Percentiles rank a stretch among this genome's conserved stretches.
Evolutionary conservation across 2,888 invertebrate species (phyloP).

Genomic region (Drosophila fungiperda): DNA sequence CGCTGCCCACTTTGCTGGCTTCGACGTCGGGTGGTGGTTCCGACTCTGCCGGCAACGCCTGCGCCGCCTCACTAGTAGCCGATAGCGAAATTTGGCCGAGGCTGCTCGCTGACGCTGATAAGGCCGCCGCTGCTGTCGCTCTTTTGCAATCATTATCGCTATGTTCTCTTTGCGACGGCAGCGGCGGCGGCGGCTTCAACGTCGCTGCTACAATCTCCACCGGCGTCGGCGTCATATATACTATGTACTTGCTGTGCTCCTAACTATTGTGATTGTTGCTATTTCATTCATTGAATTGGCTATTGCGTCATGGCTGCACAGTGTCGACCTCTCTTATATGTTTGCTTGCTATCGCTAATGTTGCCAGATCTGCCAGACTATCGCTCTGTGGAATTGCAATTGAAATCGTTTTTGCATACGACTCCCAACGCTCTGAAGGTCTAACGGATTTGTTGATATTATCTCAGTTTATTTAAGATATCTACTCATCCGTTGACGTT

Average conservation of each 20-base stretch:
- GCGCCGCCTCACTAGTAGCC: background rate
- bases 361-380: background rate
- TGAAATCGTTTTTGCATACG: conserved; percentile 7
- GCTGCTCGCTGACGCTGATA: background rate
- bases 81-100: background rate
- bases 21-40: conserved; percentile 49
- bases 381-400: conserved; percentile 4
- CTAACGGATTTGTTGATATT: background rate
- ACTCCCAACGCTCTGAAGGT: background rate
- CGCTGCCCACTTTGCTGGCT: conserved; percentile 53
- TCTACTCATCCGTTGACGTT: conserved; percentile 8
- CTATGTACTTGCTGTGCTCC: conserved; percentile 15
- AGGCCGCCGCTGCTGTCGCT: background rate
- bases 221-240: conserved; percentile 53
- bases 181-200: conserved; percentile 10
- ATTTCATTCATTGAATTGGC: conserved; percentile 32
- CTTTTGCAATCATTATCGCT: background rate
- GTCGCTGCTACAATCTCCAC: conserved; percentile 47
- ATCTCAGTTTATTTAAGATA: background rate
- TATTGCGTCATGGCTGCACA: conserved; percentile 47
- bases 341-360: conserved; percentile 2
- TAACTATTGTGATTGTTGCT: conserved; percentile 22
- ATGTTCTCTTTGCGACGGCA: background rate
- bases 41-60: background rate
- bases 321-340: background rate